These are phyloP conservation scores for Maniola jurtina DNA, from an alignment of 1,140 invertebrate genomes.

Conservation along the genomic window DNA sequence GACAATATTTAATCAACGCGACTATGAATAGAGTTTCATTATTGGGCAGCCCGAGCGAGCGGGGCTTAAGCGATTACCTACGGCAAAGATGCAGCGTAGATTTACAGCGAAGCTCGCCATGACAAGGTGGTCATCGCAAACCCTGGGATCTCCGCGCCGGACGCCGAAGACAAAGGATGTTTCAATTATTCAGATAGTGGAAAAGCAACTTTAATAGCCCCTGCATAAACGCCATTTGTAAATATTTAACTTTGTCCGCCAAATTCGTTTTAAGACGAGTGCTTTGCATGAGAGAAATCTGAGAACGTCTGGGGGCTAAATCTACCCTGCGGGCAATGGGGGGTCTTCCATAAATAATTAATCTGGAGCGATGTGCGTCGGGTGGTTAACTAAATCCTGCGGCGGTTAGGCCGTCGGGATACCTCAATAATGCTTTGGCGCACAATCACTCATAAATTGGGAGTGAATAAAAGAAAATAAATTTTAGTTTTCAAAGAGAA, in stretches of 20 bases:
- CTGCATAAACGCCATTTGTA: conserved; percentile 59
- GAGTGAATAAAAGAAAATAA: not conserved
- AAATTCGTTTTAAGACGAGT: conserved; percentile 72
- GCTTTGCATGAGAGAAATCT: conserved; percentile 72
- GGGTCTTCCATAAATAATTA: conserved; percentile 73
- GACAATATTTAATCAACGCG: conserved; percentile 35
- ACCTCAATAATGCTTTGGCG: conserved; percentile 7
- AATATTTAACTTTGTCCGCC: conserved; percentile 66
- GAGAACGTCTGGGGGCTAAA: conserved; percentile 69
- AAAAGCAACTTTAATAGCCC: conserved; percentile 69
- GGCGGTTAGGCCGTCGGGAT: conserved; percentile 46
- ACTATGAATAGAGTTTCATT: conserved; percentile 66
- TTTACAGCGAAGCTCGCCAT: conserved; percentile 67
- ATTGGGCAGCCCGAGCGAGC: conserved; percentile 49
- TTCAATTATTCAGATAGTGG: conserved; percentile 70
- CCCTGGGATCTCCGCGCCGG: conserved; percentile 62
- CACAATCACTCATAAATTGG: conserved; percentile 12
- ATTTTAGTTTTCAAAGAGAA: not conserved
- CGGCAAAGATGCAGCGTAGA: conserved; percentile 70
- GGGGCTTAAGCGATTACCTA: conserved; percentile 67
- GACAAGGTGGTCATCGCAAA: conserved; percentile 75
- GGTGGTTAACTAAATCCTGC: conserved; percentile 68
- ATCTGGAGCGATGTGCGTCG: conserved; percentile 69
- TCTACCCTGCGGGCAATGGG: conserved; percentile 53
- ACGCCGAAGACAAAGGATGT: conserved; percentile 72